Evolutionary conservation across 2,797 vertebrate genomes (phyloP), one percentile per base, ranked within the genome.

Genomic region (Sphaeramia orbicularis): DNA sequence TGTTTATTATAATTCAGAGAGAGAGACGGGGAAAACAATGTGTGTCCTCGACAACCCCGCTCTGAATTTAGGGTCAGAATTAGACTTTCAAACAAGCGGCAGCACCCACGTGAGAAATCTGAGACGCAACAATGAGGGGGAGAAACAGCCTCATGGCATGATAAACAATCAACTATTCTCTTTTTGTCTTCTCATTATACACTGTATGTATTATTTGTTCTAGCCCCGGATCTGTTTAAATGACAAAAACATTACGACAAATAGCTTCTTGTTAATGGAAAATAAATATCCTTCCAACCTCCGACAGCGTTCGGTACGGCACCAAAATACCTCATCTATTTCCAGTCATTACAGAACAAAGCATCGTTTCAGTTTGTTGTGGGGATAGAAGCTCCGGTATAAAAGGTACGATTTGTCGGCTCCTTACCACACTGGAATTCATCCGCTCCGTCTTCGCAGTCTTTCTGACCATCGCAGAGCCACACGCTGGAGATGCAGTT

Each of bases 401-500:
- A 35, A 49, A 50, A 67, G 35, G 12, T 51, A 47, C 51, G 48
- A 57, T 36, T 36, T 76, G 66, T 57, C 64, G 40, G 60, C 91
- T n/a, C n/a, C n/a, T 90, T 91, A 99, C 98, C 98, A 80, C 98
- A 99, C 67, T 98, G 96, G 72, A 97, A 93, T 85, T 99, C 98
- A 89, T 99, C 98, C 0, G 95, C 94, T 65, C 97, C 98, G 6
- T 99, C 97, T 85, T 99, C 98, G 75, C 98, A 99, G 89, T 99
- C 98, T 87, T 96, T 98, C 83, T 99, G 98, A 79, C 98, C 97
- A 69, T 99, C 98, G 44, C 98, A 99, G 76, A 99, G 90, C 98
- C 98, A 99, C 66, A 97, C 96, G 35, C 96, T 97, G 83, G 97
- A 95, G 92, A 99, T 99, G 91, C 98, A 99, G 93, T 97, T 97